phyloP scores from a whole-genome alignment of 1,140 invertebrate genomes.

The Anoplolepis gracilipes region DNA sequence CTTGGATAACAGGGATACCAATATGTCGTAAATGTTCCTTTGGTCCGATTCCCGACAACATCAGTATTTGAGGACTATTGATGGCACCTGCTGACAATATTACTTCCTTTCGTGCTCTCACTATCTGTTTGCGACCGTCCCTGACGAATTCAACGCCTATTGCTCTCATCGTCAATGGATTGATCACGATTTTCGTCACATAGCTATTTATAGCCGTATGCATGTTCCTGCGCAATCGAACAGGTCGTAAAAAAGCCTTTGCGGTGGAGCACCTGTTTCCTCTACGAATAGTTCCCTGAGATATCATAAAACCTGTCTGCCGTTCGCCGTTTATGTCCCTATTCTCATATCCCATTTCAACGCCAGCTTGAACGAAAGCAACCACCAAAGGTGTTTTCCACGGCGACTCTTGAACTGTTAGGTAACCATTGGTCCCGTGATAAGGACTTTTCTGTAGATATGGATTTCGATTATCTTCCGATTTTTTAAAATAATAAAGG shows the following conservation, averaged over 20 bases:
- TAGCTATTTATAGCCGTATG: conserved; percentile 92
- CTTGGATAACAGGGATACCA: conserved; percentile 90
- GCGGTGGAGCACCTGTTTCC: conserved; percentile 96
- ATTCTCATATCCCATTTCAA: conserved; percentile 94
- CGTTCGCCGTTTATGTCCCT: conserved; percentile 94
- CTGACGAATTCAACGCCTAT: conserved; percentile 92
- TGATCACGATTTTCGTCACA: conserved; percentile 90
- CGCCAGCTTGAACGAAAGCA: conserved; percentile 94
- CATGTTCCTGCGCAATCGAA: conserved; percentile 91
- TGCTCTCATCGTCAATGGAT: conserved; percentile 90
- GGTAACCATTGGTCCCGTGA: conserved; percentile 91
- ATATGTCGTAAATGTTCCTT: conserved; percentile 90
- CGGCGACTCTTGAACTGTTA: conserved; percentile 94
- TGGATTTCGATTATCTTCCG: conserved; percentile 95
- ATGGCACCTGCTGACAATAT: conserved; percentile 93
- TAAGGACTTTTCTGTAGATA: conserved; percentile 90
- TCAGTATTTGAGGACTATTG: conserved; percentile 93
- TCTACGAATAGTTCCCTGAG: conserved; percentile 94
- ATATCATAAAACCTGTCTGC: conserved; percentile 95
- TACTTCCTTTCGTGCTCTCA: conserved; percentile 91
- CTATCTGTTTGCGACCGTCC: conserved; percentile 88
- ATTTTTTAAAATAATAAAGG: conserved; percentile 95
- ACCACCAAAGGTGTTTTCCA: conserved; percentile 93
- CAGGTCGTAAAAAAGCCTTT: conserved; percentile 94
- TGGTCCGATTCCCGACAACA: conserved; percentile 95